Conservation (phyloP, 2,113 vertebrate genomes). For the Cathartes aura region DNA sequence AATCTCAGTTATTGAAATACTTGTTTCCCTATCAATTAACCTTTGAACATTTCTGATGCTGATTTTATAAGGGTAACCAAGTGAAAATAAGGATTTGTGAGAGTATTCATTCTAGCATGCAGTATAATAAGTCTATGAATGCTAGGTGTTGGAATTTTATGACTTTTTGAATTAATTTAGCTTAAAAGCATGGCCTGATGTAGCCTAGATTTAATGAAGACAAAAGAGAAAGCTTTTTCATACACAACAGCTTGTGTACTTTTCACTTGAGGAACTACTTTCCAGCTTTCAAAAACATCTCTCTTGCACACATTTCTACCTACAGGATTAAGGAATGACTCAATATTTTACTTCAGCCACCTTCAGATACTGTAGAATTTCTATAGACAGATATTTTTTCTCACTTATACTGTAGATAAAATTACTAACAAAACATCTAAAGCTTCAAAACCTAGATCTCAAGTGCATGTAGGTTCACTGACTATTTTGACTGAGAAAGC, state of each 20-base stretch:
- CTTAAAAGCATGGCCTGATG: not conserved
- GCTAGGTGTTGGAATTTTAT: not conserved
- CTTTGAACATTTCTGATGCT: not conserved
- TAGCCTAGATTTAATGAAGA: not conserved
- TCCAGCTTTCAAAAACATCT: not conserved
- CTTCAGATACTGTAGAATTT: not conserved
- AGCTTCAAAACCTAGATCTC: not conserved
- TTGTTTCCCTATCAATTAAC: not conserved
- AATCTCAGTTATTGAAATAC: not conserved
- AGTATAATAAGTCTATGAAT: not conserved
- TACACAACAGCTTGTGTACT: not conserved
- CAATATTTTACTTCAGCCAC: not conserved
- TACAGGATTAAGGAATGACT: not conserved
- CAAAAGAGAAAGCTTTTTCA: not conserved
- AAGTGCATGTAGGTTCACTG: not conserved
- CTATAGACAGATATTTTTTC: not conserved
- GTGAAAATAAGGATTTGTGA: not conserved
- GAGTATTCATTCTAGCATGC: not conserved
- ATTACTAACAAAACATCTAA: not conserved
- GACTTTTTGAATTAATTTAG: not conserved
- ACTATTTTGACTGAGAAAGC: not conserved
- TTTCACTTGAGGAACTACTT: not conserved
- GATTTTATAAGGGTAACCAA: not conserved
- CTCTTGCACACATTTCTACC: not conserved
- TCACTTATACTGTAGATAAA: not conserved